Base-by-base conservation (phyloP, 2,113 vertebrate genomes). In the Gorsachius goisagi region DNA sequence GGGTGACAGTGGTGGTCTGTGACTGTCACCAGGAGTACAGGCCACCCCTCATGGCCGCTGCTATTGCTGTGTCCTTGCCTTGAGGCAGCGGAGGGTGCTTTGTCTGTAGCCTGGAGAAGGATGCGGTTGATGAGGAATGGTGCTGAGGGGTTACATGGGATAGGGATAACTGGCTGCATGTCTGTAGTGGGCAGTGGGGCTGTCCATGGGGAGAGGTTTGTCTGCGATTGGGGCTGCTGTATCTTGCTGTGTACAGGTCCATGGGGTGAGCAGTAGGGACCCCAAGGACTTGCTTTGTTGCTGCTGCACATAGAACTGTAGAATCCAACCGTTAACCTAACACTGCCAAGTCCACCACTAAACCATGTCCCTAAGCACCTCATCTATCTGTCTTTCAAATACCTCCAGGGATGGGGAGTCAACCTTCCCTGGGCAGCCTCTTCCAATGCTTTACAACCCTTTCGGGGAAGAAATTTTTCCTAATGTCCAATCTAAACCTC, bases 161-260 rank as follows among this genome's bases (percentile, higher is more conserved):
- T 17, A n/a, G 28, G 30, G 39, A 13, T 56, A 32, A n/a, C n/a
- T 30, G 49, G 6, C 35, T 55, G 30, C 28, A 32, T 12, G 35
- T 8, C 18, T 44, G 6, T 53, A 45, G 21, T 11, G 30, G 24
- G 11, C 28, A 52, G 1, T 13, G 15, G 3, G 12, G 11, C 1
- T n/a, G 24, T 64, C n/a, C 32, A 2, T 3, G 9, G 9, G 11
- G 9, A 23, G 74, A 62, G 9, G 39, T 63, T 21, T 3, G 0
- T 75, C 7, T 50, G 24, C 27, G n/a, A 4, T 8, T 86, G 45
- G 18, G 33, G 3, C 13, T 85, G 11, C 39, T 5, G 0, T 52
- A 19, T 60, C 49, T 52, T 74, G 66, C 27, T 41, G 21, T 5
- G 3, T 81, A 2, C 27, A 55, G 32, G 7, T 33, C 21, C 30